Conservation (phyloP, 1,140 invertebrate species). For the Drosophila lacteicornis region DNA sequence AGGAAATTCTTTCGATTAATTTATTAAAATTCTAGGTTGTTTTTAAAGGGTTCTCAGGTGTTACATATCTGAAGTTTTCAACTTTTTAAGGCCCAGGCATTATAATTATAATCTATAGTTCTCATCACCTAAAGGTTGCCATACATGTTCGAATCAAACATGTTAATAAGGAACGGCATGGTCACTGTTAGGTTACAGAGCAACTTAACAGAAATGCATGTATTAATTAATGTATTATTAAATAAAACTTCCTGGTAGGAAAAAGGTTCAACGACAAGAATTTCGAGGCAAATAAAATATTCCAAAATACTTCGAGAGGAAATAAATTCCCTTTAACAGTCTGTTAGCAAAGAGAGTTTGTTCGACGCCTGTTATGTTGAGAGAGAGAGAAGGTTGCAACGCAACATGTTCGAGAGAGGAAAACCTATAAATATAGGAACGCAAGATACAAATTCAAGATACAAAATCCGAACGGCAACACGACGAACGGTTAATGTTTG, state of each 20-base stretch:
- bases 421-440: constrained; percentile 11
- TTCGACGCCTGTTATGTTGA: background rate
- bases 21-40: background rate
- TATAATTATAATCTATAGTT: background rate
- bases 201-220: background rate
- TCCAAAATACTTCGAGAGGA: background rate
- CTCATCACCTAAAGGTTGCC: background rate
- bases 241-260: background rate
- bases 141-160: background rate
- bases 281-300: background rate
- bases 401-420: constrained; percentile 6
- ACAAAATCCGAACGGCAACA: constrained; percentile 5
- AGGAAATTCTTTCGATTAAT: background rate
- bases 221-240: background rate
- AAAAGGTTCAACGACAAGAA: background rate
- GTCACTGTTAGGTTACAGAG: background rate
- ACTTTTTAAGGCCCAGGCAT: background rate
- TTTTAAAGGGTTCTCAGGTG: background rate
- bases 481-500: constrained; percentile 9
- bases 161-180: background rate
- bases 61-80: background rate
- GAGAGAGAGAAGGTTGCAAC: background rate
- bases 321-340: background rate
- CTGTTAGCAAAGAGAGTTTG: background rate
- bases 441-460: background rate